Conservation (phyloP, 2,113 vertebrate species). For the Bucco capensis region DNA sequence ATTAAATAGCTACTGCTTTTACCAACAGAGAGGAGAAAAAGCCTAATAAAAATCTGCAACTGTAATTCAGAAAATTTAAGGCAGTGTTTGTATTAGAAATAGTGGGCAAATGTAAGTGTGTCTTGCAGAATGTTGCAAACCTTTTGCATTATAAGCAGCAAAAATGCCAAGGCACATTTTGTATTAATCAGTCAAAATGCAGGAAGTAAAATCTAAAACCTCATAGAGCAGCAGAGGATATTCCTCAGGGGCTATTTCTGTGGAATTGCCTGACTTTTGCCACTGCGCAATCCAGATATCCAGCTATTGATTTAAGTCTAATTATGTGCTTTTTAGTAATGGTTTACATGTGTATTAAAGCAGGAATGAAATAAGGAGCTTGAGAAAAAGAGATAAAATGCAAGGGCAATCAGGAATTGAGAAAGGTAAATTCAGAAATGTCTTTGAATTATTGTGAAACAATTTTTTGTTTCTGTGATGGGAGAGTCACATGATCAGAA, state of each 20-base stretch:
- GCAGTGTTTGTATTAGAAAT: conserved; percentile 41
- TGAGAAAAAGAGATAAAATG: conserved; percentile 14
- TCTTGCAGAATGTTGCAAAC: conserved; percentile 54
- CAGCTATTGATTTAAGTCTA: conserved; percentile 75
- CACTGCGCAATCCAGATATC: conserved; percentile 67
- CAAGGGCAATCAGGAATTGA: background rate
- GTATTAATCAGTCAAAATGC: conserved; percentile 79
- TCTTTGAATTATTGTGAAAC: background rate
- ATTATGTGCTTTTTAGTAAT: conserved; percentile 75
- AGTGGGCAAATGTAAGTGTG: conserved; percentile 23
- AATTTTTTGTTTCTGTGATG: background rate
- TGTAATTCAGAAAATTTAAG: conserved; percentile 55
- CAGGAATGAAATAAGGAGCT: background rate
- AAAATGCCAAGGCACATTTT: conserved; percentile 70
- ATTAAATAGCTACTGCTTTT: conserved; percentile 24
- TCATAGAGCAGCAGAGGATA: conserved; percentile 59
- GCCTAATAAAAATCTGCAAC: conserved; percentile 10
- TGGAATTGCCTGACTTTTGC: conserved; percentile 71
- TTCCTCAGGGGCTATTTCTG: conserved; percentile 61
- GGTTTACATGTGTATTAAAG: conserved; percentile 62
- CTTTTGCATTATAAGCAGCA: conserved; percentile 74
- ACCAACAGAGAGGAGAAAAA: background rate
- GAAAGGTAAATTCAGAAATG: background rate
- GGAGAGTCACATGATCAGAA: background rate
- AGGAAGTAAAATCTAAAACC: conserved; percentile 65